A percentile compares a stretch with the other conserved stretches of the same genome.
These are phyloP conservation scores for Drosophila mulleri DNA, from an alignment of 2,888 invertebrate species.

Conservation along the genomic window DNA sequence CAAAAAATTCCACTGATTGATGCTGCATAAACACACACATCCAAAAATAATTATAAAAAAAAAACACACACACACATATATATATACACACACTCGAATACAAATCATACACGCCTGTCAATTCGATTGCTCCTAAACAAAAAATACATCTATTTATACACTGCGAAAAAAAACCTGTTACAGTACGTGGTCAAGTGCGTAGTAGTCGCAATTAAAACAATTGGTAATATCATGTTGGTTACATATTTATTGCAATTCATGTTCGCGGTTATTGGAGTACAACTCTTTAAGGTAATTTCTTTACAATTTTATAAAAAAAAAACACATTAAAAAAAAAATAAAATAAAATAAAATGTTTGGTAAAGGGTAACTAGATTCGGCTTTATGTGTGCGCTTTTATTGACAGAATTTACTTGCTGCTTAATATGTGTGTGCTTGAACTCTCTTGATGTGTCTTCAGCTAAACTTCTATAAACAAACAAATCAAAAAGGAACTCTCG, in stretches of 20 bases:
- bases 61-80: background rate
- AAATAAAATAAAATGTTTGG: constrained; percentile 26
- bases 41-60: constrained; percentile 4
- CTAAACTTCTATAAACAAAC: background rate
- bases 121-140: constrained; percentile 44
- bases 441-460: constrained; percentile 40
- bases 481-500: constrained; percentile 7
- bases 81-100: constrained; percentile 11
- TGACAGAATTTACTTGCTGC: constrained; percentile 46
- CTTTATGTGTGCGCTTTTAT: constrained; percentile 74
- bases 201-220: constrained; percentile 99
- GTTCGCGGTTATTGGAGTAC: constrained; percentile 99
- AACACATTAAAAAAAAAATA: constrained; percentile 41
- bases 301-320: constrained; percentile 54
- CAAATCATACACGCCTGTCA: constrained; percentile 48
- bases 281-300: constrained; percentile 94
- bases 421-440: constrained; percentile 67
- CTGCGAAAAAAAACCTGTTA: constrained; percentile 44
- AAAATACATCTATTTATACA: constrained; percentile 39
- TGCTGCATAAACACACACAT: constrained; percentile 52
- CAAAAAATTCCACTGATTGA: constrained; percentile 52
- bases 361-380: constrained; percentile 63
- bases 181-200: constrained; percentile 99
- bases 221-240: constrained; percentile 99
- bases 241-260: constrained; percentile 99